phyloP scores from a whole-genome alignment of 2,113 vertebrate species.

The Proteles cristata region DNA sequence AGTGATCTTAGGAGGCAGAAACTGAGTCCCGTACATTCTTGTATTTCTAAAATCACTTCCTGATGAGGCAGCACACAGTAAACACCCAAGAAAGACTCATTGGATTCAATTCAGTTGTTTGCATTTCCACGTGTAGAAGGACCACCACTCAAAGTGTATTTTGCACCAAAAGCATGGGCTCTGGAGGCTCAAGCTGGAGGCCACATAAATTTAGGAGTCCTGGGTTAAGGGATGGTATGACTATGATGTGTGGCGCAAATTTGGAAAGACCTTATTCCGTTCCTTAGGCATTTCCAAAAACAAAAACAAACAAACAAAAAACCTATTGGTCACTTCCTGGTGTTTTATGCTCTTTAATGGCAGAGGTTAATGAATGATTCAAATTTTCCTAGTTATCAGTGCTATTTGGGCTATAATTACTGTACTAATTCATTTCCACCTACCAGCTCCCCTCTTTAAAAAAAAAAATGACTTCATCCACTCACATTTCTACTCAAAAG shows the following conservation, averaged over 20 bases:
- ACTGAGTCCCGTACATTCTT: background rate
- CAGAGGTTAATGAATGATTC: background rate
- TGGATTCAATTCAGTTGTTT: background rate
- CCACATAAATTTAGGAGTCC: background rate
- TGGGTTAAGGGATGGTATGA: background rate
- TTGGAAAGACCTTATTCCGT: background rate
- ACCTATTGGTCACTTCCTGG: background rate
- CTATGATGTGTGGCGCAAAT: background rate
- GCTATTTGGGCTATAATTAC: background rate
- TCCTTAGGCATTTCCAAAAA: background rate
- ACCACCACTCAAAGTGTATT: background rate
- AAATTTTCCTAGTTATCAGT: background rate
- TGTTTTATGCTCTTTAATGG: background rate
- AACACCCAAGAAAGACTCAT: background rate
- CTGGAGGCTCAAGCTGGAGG: background rate
- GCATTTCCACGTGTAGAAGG: background rate
- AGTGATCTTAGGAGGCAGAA: background rate
- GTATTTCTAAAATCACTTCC: background rate
- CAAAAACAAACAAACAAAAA: background rate
- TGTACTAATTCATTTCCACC: background rate
- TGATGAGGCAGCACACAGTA: background rate
- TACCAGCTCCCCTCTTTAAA: background rate
- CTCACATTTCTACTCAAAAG: background rate
- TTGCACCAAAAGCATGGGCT: background rate
- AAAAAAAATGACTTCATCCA: constrained; percentile 1